phyloP scores from a whole-genome alignment of 92 coral and sea anemone genomes.

The Phenganax marumi region DNA sequence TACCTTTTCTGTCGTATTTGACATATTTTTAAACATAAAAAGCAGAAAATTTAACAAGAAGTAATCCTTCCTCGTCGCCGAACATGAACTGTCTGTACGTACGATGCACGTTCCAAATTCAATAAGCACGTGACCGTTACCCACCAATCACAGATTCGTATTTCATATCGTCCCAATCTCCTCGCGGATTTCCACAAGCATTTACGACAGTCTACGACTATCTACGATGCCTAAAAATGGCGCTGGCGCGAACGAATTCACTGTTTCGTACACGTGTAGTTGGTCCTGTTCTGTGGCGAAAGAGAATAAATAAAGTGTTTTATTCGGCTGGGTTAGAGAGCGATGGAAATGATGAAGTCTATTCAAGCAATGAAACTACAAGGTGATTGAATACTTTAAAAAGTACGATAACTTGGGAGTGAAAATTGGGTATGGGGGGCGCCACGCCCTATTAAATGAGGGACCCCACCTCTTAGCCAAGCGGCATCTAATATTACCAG shows the following conservation, averaged over 20 bases:
- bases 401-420: background rate
- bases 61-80: background rate
- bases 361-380: constrained; percentile 1
- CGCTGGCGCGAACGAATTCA: background rate
- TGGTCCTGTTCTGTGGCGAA: constrained; percentile 6
- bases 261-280: background rate
- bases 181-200: background rate
- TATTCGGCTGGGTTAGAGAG: constrained; percentile 6
- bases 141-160: constrained; percentile 27
- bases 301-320: background rate
- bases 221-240: constrained; percentile 22
- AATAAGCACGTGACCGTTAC: background rate
- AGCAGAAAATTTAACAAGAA: background rate
- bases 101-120: background rate
- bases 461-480: background rate
- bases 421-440: background rate
- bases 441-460: background rate
- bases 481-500: background rate
- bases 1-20: constrained; percentile 1
- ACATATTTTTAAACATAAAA: constrained; percentile 8
- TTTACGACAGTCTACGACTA: background rate
- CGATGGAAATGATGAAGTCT: constrained; percentile 7
- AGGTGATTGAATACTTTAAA: background rate
- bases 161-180: constrained; percentile 6
- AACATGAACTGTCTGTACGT: background rate